Conservation (phyloP, 1,140 invertebrate genomes). For the Vanessa atalanta region DNA sequence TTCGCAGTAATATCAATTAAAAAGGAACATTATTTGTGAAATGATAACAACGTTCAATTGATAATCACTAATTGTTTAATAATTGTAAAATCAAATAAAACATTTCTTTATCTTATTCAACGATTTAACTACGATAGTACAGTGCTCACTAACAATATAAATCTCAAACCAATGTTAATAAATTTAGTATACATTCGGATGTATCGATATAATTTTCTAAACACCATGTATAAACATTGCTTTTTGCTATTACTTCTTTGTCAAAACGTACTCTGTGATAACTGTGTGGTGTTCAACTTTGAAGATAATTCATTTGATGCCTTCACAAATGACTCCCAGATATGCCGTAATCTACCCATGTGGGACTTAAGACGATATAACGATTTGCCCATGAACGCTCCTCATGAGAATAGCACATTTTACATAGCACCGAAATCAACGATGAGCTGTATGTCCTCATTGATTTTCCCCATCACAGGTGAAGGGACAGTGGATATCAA, state of each 20-base stretch:
- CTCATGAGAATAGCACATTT: constrained; percentile 25
- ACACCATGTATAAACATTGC: constrained; percentile 20
- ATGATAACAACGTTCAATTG: too few species aligned
- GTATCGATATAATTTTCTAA: background rate
- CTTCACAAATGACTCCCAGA: background rate
- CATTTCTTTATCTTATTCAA: too few species aligned
- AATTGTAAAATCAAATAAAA: too few species aligned
- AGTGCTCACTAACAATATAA: too few species aligned
- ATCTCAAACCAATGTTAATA: too few species aligned
- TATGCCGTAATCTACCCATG: constrained; percentile 9
- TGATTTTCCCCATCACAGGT: constrained; percentile 38
- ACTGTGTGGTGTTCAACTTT: constrained; percentile 36
- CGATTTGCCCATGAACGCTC: constrained; percentile 22
- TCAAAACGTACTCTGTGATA: constrained; percentile 25
- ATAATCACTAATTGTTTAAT: too few species aligned
- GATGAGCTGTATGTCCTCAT: constrained; percentile 45
- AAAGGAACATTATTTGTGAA: too few species aligned
- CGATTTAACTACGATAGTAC: too few species aligned
- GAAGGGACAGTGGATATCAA: constrained; percentile 42
- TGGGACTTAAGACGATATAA: constrained; percentile 29
- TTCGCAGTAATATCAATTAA: too few species aligned
- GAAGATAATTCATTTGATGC: background rate
- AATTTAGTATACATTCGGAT: too few species aligned
- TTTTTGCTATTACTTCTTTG: constrained; percentile 25
- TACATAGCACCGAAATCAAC: constrained; percentile 37